Conservation (phyloP, 2,888 invertebrate genomes). For the Acrobasis repandana region DNA sequence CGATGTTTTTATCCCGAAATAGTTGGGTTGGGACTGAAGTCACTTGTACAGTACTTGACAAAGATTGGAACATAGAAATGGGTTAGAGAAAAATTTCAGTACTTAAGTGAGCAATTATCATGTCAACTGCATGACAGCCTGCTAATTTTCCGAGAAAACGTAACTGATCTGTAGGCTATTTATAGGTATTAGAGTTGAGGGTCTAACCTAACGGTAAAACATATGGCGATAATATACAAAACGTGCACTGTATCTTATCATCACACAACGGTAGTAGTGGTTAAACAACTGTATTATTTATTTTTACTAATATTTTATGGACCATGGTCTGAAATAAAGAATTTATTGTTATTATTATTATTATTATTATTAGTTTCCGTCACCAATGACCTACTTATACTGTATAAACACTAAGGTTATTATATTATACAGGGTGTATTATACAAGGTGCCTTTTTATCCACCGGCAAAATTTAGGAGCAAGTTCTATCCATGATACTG, state of each 20-base stretch:
- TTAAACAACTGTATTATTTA: not conserved
- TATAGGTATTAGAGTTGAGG: not conserved
- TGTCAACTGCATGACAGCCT: not conserved
- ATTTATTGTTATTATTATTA: too few relatives aligned
- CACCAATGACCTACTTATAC: slow-evolving; percentile 1
- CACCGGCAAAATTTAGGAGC: too few relatives aligned
- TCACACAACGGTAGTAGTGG: not conserved
- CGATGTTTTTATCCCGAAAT: too few relatives aligned
- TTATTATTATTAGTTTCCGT: not conserved
- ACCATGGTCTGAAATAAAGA: too few relatives aligned
- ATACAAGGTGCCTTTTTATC: too few relatives aligned
- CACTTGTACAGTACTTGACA: too few relatives aligned
- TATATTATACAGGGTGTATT: too few relatives aligned
- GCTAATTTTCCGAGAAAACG: not conserved
- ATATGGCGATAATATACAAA: not conserved
- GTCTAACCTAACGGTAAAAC: not conserved
- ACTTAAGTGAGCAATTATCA: not conserved
- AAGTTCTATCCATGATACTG: too few relatives aligned
- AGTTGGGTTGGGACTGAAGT: too few relatives aligned
- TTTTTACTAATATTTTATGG: too few relatives aligned
- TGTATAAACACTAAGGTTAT: not conserved
- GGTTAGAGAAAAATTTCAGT: not conserved
- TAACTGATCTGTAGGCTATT: not conserved
- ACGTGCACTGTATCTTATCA: slow-evolving; percentile 9
- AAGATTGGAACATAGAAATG: not conserved